Percentiles rank a stretch among this genome's conserved stretches.
These are phyloP conservation scores for Ricordea florida DNA, from an alignment of 92 coral and sea anemone species.

Conservation along the genomic window DNA sequence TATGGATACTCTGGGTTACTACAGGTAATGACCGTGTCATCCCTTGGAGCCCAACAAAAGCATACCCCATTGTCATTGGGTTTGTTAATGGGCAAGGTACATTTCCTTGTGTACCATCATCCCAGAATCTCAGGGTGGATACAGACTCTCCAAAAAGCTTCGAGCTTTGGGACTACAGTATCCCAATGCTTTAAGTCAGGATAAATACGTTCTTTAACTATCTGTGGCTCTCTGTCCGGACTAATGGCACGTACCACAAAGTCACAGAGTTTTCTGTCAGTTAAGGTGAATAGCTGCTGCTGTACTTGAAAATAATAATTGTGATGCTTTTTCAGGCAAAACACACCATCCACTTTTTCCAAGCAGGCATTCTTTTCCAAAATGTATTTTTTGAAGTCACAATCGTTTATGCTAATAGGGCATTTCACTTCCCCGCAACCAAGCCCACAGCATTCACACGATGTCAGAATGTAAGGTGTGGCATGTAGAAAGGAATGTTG, in stretches of 20 bases:
- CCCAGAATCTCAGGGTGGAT: constrained; percentile 57
- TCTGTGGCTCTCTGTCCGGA: background rate
- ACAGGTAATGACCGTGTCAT: constrained; percentile 29
- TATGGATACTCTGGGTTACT: constrained; percentile 39
- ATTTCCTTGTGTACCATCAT: constrained; percentile 58
- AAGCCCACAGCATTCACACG: constrained; percentile 8
- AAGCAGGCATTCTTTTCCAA: constrained; percentile 6
- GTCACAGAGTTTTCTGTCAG: background rate
- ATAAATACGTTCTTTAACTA: constrained; percentile 10
- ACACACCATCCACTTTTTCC: constrained; percentile 3
- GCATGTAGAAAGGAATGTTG: constrained; percentile 44
- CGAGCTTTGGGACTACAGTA: constrained; percentile 35
- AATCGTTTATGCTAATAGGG: constrained; percentile 1
- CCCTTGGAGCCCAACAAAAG: constrained; percentile 34
- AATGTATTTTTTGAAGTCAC: constrained; percentile 13
- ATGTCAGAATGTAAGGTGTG: constrained; percentile 21
- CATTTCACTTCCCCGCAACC: constrained; percentile 1
- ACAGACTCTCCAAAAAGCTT: constrained; percentile 47
- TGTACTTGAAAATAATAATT: background rate
- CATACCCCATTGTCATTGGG: constrained; percentile 32
- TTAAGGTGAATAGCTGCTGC: background rate
- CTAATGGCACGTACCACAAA: constrained; percentile 12
- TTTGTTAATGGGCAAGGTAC: background rate
- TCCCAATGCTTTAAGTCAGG: constrained; percentile 29
- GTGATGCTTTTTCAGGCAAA: constrained; percentile 9